Evolutionary conservation across 2,113 vertebrate species (phyloP).

Genomic region (chimpanzee (Pan troglodytes)): NHGRI_mPanTro3-v2.1_pri NC_072417.2:67802501-67803000

Average conservation of each 20-base stretch:
- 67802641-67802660: neutral
- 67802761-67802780: neutral
- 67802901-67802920: neutral
- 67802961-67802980: neutral
- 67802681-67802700: neutral
- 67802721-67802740: neutral
- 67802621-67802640: neutral
- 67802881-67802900: neutral
- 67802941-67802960: neutral
- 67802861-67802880: neutral
- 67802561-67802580: fast-evolving
- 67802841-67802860: neutral
- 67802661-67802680: neutral
- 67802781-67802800: neutral
- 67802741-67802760: neutral
- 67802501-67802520: neutral
- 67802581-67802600: neutral
- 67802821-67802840: neutral
- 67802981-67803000: neutral
- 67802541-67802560: neutral
- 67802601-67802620: neutral
- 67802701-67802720: neutral
- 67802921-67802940: neutral
- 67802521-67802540: neutral
- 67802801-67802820: neutral